Percentiles rank a stretch among this genome's conserved stretches.
phyloP scores from a whole-genome alignment of 1,140 invertebrate species.

The Neocloeon triangulifer region DNA sequence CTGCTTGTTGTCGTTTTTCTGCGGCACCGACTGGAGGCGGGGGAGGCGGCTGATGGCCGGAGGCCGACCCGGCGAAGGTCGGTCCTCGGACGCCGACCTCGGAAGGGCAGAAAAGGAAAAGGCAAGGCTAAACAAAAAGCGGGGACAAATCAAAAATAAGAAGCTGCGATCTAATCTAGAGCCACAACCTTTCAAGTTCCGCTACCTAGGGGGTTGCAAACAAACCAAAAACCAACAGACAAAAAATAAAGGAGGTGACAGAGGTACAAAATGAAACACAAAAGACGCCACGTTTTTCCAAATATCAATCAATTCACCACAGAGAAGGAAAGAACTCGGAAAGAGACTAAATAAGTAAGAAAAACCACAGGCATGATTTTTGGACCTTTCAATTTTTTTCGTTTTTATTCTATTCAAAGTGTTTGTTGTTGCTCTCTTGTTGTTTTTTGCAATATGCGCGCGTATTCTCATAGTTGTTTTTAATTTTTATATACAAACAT shows the following conservation, averaged over 20 bases:
- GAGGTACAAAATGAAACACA: not conserved
- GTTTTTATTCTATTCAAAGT: not conserved
- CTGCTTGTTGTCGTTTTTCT: too few species aligned
- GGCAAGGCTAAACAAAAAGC: not conserved
- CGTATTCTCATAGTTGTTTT: not conserved
- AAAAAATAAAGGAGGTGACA: not conserved
- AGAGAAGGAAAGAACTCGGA: not conserved
- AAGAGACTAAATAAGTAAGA: too few species aligned
- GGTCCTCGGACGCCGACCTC: too few species aligned
- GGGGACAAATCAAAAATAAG: too few species aligned
- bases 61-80: too few species aligned
- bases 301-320: not conserved
- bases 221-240: too few species aligned
- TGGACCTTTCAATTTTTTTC: not conserved
- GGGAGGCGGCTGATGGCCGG: too few species aligned
- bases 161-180: not conserved
- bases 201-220: too few species aligned
- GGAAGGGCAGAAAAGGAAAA: too few species aligned
- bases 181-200: too few species aligned
- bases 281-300: not conserved
- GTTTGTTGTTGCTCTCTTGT: not conserved
- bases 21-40: too few species aligned
- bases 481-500: not conserved
- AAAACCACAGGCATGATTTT: not conserved
- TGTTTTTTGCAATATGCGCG: too few species aligned